Conservation (phyloP, 2,888 invertebrate species). For the Stegophylla sp. region DNA sequence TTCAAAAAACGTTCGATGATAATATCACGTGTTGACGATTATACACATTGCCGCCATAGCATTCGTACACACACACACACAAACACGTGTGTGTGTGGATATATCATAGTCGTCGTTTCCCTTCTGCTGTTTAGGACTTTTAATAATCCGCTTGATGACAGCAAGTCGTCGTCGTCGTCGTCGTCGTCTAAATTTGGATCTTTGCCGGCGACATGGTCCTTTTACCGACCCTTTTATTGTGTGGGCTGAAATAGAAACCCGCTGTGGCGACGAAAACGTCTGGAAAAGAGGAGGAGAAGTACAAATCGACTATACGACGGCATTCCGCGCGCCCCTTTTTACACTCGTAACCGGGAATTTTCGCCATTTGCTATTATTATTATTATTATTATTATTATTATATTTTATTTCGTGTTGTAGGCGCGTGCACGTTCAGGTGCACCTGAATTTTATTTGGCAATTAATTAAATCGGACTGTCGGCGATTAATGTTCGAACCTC, state of each 20-base stretch:
- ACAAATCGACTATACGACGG: not conserved
- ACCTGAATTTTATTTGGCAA: not conserved
- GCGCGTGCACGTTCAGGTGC: not conserved
- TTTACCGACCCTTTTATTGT: constrained; percentile 51
- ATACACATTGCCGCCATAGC: constrained; percentile 11
- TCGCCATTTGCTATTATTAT: not conserved
- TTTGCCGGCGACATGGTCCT: constrained; percentile 43
- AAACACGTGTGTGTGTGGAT: too few relatives aligned
- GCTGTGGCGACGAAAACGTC: constrained; percentile 1
- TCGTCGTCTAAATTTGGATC: constrained; percentile 57
- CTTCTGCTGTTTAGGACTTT: constrained; percentile 58
- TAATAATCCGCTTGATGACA: constrained; percentile 59
- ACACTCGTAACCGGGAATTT: constrained; percentile 27
- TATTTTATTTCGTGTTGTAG: not conserved
- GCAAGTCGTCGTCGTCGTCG: constrained; percentile 53
- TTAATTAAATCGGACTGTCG: not conserved
- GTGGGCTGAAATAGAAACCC: constrained; percentile 57
- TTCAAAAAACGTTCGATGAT: constrained; percentile 29
- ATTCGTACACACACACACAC: constrained; percentile 36
- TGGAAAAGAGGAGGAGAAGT: not conserved
- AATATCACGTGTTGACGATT: constrained; percentile 55
- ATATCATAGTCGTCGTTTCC: constrained; percentile 23
- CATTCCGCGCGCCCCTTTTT: constrained; percentile 4
- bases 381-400: too few relatives aligned
- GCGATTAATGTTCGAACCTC: too few relatives aligned